Percentiles rank a stretch among this genome's conserved stretches.
Evolutionary conservation across 1,140 invertebrate genomes (phyloP).

Genomic region (Nephotettix cincticeps): DNA sequence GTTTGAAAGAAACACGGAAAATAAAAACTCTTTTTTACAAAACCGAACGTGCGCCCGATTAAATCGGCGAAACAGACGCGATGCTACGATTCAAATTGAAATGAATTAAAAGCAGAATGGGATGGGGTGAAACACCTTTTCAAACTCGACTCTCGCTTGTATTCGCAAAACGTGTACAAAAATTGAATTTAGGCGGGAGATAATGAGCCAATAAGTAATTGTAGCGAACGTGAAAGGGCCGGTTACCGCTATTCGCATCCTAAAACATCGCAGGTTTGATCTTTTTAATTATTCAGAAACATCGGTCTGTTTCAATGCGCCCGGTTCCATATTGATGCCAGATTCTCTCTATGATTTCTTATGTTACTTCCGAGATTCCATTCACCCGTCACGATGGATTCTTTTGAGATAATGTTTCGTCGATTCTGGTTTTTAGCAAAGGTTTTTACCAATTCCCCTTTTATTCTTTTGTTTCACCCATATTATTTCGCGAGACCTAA

Average conservation of each 20-base stretch:
- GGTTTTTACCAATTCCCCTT: not conserved
- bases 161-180: no score
- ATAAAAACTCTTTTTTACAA: no score
- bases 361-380: not conserved
- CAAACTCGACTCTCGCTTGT: no score
- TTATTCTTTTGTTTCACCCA: not conserved
- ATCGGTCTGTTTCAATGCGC: not conserved
- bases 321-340: not conserved
- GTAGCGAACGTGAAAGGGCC: not conserved
- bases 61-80: no score
- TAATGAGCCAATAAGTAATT: slow-evolving; percentile 3
- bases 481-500: no score
- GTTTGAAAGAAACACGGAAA: no score
- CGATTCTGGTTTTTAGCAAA: not conserved
- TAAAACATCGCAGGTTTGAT: not conserved
- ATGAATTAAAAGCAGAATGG: no score
- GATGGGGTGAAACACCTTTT: no score
- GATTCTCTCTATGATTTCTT: not conserved
- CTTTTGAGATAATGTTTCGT: slow-evolving; percentile 1
- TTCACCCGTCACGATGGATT: not conserved
- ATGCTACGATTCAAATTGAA: no score
- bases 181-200: not conserved
- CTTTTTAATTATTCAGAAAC: slow-evolving; percentile 17
- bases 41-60: no score
- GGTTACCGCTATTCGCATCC: not conserved